These are phyloP conservation scores for Arizona elegans DNA, from an alignment of 2,113 vertebrate genomes.

Conservation along the genomic window DNA sequence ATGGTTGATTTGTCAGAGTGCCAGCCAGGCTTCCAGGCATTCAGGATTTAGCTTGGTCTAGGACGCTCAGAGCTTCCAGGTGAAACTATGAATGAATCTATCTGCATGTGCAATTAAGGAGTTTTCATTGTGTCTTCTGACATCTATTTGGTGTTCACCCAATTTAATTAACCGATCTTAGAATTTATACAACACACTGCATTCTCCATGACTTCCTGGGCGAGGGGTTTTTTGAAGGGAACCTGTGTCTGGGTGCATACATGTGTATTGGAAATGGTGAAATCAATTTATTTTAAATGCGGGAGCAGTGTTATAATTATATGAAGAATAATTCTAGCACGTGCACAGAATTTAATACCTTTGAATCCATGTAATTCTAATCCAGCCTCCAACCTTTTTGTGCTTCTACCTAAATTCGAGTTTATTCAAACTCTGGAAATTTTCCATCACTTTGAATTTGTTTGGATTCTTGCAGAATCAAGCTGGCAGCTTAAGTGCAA, in stretches of 20 bases:
- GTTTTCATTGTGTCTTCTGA: not conserved
- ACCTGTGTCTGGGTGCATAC: not conserved
- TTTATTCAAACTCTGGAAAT: not conserved
- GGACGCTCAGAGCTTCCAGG: not conserved
- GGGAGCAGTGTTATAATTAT: not conserved
- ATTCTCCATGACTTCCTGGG: not conserved
- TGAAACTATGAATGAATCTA: not conserved
- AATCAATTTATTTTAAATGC: not conserved
- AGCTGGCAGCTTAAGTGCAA: not conserved
- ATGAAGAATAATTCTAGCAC: not conserved
- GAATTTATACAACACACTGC: not conserved
- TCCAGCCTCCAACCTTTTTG: not conserved
- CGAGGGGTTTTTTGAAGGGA: not conserved
- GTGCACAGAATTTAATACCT: not conserved
- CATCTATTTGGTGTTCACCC: not conserved
- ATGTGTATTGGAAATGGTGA: not conserved
- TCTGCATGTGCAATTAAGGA: not conserved
- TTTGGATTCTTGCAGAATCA: not conserved
- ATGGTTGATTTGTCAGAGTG: not conserved
- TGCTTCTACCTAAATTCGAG: not conserved
- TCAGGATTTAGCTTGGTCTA: not conserved
- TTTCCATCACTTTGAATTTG: not conserved
- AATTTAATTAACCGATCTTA: not conserved
- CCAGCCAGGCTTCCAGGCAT: not conserved
- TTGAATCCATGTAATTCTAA: not conserved